phyloP scores from a whole-genome alignment of 2,113 vertebrate species.

The Phalacrocorax brasilianus region DNA sequence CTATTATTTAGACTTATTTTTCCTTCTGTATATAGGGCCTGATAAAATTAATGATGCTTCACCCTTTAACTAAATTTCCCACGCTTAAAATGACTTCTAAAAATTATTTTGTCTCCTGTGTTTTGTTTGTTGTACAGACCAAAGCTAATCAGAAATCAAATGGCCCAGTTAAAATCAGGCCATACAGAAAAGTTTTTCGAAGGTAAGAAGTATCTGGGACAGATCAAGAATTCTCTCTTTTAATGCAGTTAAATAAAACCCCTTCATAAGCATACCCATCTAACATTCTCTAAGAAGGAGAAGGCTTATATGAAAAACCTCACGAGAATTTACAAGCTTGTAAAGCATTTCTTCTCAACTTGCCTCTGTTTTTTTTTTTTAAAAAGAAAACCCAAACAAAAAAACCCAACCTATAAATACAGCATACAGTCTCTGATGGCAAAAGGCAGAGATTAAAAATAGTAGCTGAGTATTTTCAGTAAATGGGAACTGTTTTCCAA shows the following conservation, averaged over 20 bases:
- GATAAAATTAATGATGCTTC: constrained; percentile 44
- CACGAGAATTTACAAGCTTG: constrained; percentile 1
- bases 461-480: background rate
- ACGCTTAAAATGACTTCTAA: background rate
- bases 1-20: constrained; percentile 19
- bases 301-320: background rate
- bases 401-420: background rate
- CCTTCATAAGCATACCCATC: background rate
- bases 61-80: background rate
- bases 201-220: background rate
- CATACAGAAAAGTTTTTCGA: background rate
- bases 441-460: background rate
- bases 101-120: background rate
- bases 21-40: background rate
- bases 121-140: background rate
- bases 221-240: background rate
- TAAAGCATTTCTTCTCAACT: background rate
- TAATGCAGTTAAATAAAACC: background rate
- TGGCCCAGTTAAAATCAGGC: constrained; percentile 6
- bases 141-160: background rate
- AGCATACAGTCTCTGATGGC: background rate
- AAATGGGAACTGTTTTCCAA: background rate
- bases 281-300: background rate
- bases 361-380: background rate
- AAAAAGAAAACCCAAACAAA: no score